Conservation (phyloP, 2,113 vertebrate genomes). For the Ranitomeya variabilis region DNA sequence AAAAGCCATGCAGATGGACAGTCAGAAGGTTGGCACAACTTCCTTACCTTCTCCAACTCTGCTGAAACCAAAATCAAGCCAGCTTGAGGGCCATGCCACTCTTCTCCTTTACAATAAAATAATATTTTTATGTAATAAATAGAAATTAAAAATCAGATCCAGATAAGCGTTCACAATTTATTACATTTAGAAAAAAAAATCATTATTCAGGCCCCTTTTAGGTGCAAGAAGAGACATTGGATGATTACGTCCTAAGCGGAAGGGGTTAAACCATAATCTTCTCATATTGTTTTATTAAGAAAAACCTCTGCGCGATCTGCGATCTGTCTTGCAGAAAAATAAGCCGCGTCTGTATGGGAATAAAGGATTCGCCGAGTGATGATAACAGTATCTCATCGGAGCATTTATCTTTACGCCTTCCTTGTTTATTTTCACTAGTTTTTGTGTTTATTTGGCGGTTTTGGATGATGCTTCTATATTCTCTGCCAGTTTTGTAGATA, state of each 20-base stretch:
- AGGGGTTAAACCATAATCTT: constrained; percentile 12
- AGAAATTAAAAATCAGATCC: neutral
- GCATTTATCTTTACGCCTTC: neutral
- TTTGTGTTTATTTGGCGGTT: constrained; percentile 6
- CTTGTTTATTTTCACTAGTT: neutral
- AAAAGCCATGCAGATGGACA: no score
- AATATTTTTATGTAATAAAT: constrained; percentile 25
- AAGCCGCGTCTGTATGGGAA: constrained; percentile 8
- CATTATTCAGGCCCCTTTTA: constrained; percentile 22
- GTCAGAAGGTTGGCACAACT: no score
- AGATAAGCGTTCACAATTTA: constrained; percentile 22
- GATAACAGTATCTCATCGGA: neutral
- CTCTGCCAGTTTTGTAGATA: neutral
- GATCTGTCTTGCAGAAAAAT: constrained; percentile 28
- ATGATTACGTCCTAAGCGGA: neutral
- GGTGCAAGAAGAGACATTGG: neutral
- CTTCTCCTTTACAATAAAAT: no score
- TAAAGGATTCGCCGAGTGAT: neutral
- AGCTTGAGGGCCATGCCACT: no score
- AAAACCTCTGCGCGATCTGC: neutral
- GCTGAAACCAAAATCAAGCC: no score
- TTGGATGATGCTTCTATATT: neutral
- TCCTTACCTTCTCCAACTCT: no score
- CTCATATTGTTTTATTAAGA: constrained; percentile 11
- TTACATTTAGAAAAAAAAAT: constrained; percentile 27